Evolutionary conservation across 2,113 vertebrate genomes (phyloP).

Genomic region (Lethenteron reissneri): DNA sequence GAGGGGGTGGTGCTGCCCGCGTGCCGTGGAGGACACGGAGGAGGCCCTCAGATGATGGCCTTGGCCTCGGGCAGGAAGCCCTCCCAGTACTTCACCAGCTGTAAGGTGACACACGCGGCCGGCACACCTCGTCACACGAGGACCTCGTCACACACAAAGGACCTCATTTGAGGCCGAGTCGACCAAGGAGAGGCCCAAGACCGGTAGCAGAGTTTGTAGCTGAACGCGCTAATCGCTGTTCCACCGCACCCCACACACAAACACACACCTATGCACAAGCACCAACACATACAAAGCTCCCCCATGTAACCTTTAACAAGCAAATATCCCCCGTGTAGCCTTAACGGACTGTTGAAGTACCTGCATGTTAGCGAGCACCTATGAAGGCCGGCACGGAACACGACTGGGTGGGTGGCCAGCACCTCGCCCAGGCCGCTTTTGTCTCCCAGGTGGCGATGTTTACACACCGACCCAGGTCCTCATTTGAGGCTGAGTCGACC

Average conservation of each 20-base stretch:
- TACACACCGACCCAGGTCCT: no score
- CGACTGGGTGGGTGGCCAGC: no score
- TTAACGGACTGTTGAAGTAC: no score
- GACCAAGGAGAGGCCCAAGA: neutral
- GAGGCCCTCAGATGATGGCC: constrained; percentile 55
- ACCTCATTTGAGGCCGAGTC: neutral
- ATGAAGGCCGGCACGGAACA: no score
- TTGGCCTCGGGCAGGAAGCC: constrained; percentile 89
- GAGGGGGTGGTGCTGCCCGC: no score
- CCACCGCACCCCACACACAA: neutral
- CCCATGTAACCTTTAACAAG: no score
- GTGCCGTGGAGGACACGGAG: neutral
- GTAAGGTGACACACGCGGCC: constrained; percentile 11
- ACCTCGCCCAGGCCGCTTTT: no score
- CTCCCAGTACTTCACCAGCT: constrained; percentile 97
- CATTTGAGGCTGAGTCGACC: no score
- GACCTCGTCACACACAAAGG: neutral
- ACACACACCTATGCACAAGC: neutral
- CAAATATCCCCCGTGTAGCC: no score
- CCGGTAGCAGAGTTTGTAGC: no score
- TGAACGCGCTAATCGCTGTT: neutral
- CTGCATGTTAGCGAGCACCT: no score
- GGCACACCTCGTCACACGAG: neutral
- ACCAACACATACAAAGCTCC: neutral
- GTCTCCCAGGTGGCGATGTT: no score